Evolutionary conservation across 2,888 invertebrate species (phyloP).

Genomic region (Anorthoa munda): DNA sequence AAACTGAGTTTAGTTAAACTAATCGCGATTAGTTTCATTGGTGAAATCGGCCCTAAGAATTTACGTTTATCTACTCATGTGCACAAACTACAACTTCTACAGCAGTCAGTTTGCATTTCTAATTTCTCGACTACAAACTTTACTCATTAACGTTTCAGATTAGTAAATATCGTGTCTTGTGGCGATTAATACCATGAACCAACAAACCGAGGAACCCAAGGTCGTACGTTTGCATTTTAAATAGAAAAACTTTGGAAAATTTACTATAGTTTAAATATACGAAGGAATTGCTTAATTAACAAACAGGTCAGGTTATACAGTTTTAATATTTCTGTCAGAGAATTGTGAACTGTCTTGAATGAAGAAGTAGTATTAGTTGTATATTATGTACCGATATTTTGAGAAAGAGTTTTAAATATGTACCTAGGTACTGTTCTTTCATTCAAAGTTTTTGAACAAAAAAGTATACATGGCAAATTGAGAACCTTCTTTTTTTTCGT

Average conservation of each 20-base stretch:
- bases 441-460: not conserved
- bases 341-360: not conserved
- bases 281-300: constrained; percentile 52
- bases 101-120: constrained; percentile 21
- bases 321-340: constrained; percentile 33
- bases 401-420: not conserved
- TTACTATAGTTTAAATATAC: constrained; percentile 20
- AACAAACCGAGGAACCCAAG: constrained; percentile 46
- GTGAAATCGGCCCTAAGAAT: too few species aligned
- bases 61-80: too few species aligned
- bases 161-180: constrained; percentile 61
- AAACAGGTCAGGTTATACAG: constrained; percentile 46
- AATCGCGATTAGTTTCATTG: too few species aligned
- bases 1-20: too few species aligned
- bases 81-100: not conserved
- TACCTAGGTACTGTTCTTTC: not conserved
- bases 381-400: too few species aligned
- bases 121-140: constrained; percentile 50
- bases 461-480: too few species aligned
- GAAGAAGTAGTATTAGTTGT: too few species aligned
- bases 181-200: constrained; percentile 47
- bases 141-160: constrained; percentile 53
- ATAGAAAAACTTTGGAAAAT: constrained; percentile 45
- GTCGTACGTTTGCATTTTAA: constrained; percentile 59
- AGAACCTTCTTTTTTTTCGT: too few species aligned